A percentile compares a stretch with the other conserved stretches of the same genome.
These are phyloP conservation scores for Todus mexicanus DNA, from an alignment of 2,797 vertebrate genomes.

Conservation along the genomic window DNA sequence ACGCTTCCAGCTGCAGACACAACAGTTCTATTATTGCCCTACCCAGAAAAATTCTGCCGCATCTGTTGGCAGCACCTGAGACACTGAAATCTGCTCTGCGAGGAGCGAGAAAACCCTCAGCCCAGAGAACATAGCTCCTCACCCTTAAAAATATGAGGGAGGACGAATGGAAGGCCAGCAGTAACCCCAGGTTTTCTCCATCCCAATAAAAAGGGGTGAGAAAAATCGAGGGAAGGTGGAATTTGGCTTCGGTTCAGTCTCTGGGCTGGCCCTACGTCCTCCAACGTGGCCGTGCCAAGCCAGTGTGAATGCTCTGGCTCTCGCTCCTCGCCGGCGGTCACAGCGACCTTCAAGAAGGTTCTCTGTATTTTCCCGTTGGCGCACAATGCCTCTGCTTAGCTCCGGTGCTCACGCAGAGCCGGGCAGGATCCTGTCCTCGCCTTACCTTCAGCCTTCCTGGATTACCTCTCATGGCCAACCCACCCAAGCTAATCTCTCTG, in stretches of 20 bases:
- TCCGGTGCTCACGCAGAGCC: neutral
- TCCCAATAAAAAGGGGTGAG: neutral
- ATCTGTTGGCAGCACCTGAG: neutral
- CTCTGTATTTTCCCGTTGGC: neutral
- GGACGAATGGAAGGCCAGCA: neutral
- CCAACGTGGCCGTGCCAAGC: neutral
- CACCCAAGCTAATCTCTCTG: neutral
- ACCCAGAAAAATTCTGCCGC: neutral
- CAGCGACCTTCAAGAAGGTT: neutral
- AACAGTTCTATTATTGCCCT: neutral
- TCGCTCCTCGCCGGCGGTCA: neutral
- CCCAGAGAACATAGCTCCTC: neutral
- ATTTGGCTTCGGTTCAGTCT: neutral
- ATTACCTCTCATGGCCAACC: neutral
- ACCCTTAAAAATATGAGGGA: neutral
- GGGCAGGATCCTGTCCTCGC: neutral
- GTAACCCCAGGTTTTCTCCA: neutral
- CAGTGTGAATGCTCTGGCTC: neutral
- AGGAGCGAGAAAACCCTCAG: too few species aligned
- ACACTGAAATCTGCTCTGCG: neutral
- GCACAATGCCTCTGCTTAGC: neutral
- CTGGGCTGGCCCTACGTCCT: neutral
- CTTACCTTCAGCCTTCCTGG: neutral
- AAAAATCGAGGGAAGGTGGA: neutral
- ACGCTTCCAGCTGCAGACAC: neutral